Base-by-base conservation (phyloP, 2,113 vertebrate genomes). In the Heptranchias perlo region DNA sequence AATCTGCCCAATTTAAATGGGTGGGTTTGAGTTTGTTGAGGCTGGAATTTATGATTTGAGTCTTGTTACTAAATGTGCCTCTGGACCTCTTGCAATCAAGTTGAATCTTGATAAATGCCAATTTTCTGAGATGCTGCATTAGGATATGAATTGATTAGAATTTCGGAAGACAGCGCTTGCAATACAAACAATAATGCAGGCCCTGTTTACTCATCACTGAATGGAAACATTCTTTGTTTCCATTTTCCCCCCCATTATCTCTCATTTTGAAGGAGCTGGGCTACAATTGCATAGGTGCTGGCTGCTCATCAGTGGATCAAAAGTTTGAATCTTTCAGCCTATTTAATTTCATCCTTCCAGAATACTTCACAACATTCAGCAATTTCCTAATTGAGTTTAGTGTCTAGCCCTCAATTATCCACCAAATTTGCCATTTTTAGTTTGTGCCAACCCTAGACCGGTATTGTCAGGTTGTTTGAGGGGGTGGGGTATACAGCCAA, bases 101-200 rank as follows among this genome's bases (percentile, higher is more conserved):
- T 94, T 39, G 6, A 61, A n/a, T 94, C 91, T 39, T 39, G 49
- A 94, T 44, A 94, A 64, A 94, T 94, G 58, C 91, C 87, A 92
- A 21, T 61, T 64, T 62, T 16, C 25, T 39, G 35, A 64, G 91
- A 64, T 21, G 16, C 23, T 94, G 91, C n/a, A 39, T 39, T n/a
- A n/a, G 52, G 58, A 62, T 39, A 14, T 58, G 14, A 16, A 87
- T 44, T 87, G 39, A 49, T 87, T 52, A 52, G 31, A 54, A 61
- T 92, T 89, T 89, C 4, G 0, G 49, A 87, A 25, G 89, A 58
- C 16, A 44, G 31, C 78, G 47, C 16, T 3, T n/a, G 31, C 13
- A 61, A n/a, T 35, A n/a, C 84, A 58, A 92, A 49, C 5, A 44
- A 21, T 1, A 47, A 23, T 76, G 2, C 73, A 54, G 73, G 86